These are phyloP conservation scores for Diachrysia chrysitis DNA, from an alignment of 2,888 invertebrate species.

Conservation along the genomic window DNA sequence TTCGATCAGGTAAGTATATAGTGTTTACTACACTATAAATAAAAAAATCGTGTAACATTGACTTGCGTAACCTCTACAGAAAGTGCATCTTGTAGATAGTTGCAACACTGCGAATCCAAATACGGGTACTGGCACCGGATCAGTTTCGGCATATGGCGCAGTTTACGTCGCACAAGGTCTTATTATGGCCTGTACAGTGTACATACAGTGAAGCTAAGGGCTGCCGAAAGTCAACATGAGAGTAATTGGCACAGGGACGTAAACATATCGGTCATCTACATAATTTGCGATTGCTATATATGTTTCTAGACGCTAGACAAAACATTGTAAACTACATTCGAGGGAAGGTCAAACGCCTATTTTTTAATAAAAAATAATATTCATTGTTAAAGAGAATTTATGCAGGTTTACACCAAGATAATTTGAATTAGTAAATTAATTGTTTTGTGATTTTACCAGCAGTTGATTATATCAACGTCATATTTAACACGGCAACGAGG, in stretches of 20 bases:
- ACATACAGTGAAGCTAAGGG: slow-evolving; percentile 57
- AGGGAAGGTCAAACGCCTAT: slow-evolving; percentile 68
- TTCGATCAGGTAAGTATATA: neutral
- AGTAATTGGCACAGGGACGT: slow-evolving; percentile 75
- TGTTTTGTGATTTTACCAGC: slow-evolving; percentile 46
- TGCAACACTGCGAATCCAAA: slow-evolving; percentile 56
- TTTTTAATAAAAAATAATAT: slow-evolving; percentile 8
- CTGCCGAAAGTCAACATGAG: slow-evolving; percentile 69
- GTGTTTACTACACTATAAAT: neutral
- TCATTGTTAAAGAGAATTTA: slow-evolving; percentile 35
- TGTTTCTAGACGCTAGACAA: slow-evolving; percentile 73
- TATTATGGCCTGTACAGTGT: slow-evolving; percentile 54
- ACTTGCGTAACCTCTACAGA: slow-evolving; percentile 26
- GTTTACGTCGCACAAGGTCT: slow-evolving; percentile 62
- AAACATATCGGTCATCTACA: slow-evolving; percentile 75
- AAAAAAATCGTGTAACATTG: neutral
- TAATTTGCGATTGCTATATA: slow-evolving; percentile 77
- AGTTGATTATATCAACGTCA: slow-evolving; percentile 26
- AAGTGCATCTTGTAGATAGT: slow-evolving; percentile 52
- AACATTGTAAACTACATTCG: slow-evolving; percentile 71
- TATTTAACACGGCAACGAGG: slow-evolving; percentile 27
- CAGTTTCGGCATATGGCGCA: slow-evolving; percentile 61
- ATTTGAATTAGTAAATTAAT: slow-evolving; percentile 24
- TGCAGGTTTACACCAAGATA: slow-evolving; percentile 10
- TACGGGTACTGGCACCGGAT: slow-evolving; percentile 46